Evolutionary conservation across 2,888 invertebrate species (phyloP).

Genomic region (Lymantria monacha): DNA sequence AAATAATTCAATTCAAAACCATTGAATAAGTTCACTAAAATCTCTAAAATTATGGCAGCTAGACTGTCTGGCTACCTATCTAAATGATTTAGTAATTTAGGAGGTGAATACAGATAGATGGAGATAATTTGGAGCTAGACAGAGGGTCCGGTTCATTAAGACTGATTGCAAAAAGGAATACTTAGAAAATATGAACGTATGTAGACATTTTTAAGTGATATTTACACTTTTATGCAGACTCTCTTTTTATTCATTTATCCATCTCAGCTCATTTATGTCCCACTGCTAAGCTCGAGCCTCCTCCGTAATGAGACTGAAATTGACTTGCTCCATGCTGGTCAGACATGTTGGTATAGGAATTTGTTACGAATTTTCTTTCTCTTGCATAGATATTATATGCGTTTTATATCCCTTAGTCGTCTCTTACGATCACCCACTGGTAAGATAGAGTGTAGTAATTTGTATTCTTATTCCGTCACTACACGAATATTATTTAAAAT

Average conservation of each 20-base stretch:
- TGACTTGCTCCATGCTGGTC: no score
- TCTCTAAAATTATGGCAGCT: conserved; percentile 1
- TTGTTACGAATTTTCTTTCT: no score
- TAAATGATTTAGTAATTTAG: conserved; percentile 26
- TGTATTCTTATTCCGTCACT: not conserved
- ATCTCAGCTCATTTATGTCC: no score
- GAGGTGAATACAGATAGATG: conserved; percentile 17
- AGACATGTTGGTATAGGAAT: no score
- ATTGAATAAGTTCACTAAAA: not conserved
- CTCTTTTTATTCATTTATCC: not conserved
- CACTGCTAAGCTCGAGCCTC: not conserved
- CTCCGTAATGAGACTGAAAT: no score
- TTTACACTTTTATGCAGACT: not conserved
- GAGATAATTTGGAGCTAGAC: conserved; percentile 50
- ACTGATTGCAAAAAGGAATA: conserved; percentile 48
- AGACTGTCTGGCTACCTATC: conserved; percentile 15
- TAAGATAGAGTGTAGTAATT: no score
- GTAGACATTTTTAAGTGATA: not conserved
- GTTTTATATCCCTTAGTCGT: no score
- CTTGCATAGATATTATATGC: no score
- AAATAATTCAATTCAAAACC: not conserved
- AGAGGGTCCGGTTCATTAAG: conserved; percentile 52
- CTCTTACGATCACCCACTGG: no score
- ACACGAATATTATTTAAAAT: no score
- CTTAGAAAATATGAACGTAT: conserved; percentile 2